Evolutionary conservation across 1,140 invertebrate genomes (phyloP), one percentile per base, ranked within the genome.

Genomic region (Parasteatoda tepidariorum): DNA sequence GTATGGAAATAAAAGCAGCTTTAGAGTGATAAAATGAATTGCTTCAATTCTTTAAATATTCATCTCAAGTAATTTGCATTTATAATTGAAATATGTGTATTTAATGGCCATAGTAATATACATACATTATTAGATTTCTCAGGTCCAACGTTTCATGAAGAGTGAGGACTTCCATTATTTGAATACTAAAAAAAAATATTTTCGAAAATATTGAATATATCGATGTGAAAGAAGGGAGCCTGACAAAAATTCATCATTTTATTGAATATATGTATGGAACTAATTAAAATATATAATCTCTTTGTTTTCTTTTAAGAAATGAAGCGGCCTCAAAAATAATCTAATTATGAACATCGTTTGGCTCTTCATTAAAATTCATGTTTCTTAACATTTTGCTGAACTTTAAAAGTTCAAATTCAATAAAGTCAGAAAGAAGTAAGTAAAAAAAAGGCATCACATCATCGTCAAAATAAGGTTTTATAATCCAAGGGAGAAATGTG

Each of bases 381-480:
- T 68, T 66, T 30, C 57, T 13, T 30, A 62, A 24, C 73, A 22
- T 33, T 57, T 33, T 57, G 26, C 22, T 24, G 38, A 55, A 71
- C 41, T 15, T 75, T 75, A 34, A 75, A 75, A 75, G 57, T 75
- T 75, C 73, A 75, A 75, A 75, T 62, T 75, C 33, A 75, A 75
- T 75, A 75, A 75, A 26, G 73, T 34, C 11, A 28, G 55, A 28
- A 33, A 26, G 22, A 48, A 26, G 48, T 24, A 48, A 68, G 26
- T 3, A 66, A 48, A 38, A 34, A 68, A 38, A 48, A 68, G 26
- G 18, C 24, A 48, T 62, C 73, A 18, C 38, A 75, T 75, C 55
- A 41, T 75, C 73, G 73, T 75, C 57, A 75, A 75, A 75, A 75
- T 61, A 75, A 75, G 59, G 73, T 75, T 41, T 75, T 33, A 79